Evolutionary conservation across 2,888 invertebrate genomes (phyloP), one percentile per base, ranked within the genome.

Genomic region (Stegophylla sp.): DNA sequence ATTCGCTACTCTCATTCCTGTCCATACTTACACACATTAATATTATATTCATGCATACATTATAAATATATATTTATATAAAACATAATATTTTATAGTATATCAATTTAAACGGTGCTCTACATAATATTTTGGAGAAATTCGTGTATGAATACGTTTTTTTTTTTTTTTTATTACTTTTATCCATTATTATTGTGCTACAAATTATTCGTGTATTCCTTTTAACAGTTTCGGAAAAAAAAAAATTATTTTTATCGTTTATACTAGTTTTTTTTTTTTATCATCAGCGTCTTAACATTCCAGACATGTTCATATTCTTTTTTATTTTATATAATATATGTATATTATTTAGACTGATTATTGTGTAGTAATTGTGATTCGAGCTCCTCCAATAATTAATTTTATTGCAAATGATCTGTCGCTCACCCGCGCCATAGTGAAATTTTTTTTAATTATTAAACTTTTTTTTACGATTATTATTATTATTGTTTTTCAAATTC

Each of bases 321-420:
- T 34, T 48, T 23, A 64, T 75, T 75, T 53, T 71, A 61, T 71
- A 17, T 63, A 63, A 53, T 53, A 41, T 53, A 66, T 76, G 3
- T 45, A 43, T 72, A 23, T 72, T 9, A 66, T 79, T 51, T 79
- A 79, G 79, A 79, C 79, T 79, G 79, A 79, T 79, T 79, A 79
- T 79, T 63, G 61, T 63, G 56, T 79, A 71, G 48, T 63, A 48
- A 56, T 53, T 76, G 66, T 76, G 53, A 76, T 76, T 26, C 66
- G 26, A 76, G 23, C 51, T 63, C 15, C 9, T 45, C 15, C 9
- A 20, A 53, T 53, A 13, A 20, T 53, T 53, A n/a, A 28, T 13
- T 61, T 61, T 61, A 15, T 28, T 28, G 13, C 23, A 61, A 28
- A 34, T 34, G 34, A 34, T 34, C 4, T 34, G 34, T 28, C 28